Conservation (phyloP, 2,888 invertebrate species). For the Platycheirus rosarum region DNA sequence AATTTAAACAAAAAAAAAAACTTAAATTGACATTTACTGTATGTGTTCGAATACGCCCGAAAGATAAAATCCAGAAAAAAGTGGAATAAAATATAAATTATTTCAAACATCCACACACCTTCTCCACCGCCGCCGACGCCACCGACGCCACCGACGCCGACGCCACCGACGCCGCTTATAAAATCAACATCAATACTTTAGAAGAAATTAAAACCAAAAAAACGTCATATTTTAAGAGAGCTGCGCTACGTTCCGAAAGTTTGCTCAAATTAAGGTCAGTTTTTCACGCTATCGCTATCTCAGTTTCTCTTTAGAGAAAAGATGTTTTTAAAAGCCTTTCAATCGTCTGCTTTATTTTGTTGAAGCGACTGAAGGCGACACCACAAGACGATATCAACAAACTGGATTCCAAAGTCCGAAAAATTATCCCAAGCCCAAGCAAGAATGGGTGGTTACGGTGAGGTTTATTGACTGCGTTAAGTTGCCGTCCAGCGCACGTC, state of each 20-base stretch:
- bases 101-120: not conserved
- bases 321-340: conserved; percentile 21
- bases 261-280: conserved; percentile 52
- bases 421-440: conserved; percentile 6
- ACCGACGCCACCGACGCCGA: too few species aligned
- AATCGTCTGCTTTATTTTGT: conserved; percentile 26
- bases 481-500: not conserved
- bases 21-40: not conserved
- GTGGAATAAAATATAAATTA: not conserved
- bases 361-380: conserved; percentile 2
- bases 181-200: not conserved
- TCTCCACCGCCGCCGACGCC: too few species aligned
- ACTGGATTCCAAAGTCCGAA: conserved; percentile 50
- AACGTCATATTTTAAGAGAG: conserved; percentile 2
- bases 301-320: not conserved
- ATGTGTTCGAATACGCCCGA: conserved; percentile 1
- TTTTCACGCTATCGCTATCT: conserved; percentile 27
- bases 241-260: not conserved
- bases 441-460: not conserved
- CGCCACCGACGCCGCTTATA: too few species aligned
- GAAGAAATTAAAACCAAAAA: not conserved
- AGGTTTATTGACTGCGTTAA: not conserved
- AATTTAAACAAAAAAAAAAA: not conserved
- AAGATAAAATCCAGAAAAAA: conserved; percentile 9
- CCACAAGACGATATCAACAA: conserved; percentile 22